These are phyloP conservation scores for Argyrosomus japonicus DNA, from an alignment of 2,113 vertebrate species.

Conservation along the genomic window DNA sequence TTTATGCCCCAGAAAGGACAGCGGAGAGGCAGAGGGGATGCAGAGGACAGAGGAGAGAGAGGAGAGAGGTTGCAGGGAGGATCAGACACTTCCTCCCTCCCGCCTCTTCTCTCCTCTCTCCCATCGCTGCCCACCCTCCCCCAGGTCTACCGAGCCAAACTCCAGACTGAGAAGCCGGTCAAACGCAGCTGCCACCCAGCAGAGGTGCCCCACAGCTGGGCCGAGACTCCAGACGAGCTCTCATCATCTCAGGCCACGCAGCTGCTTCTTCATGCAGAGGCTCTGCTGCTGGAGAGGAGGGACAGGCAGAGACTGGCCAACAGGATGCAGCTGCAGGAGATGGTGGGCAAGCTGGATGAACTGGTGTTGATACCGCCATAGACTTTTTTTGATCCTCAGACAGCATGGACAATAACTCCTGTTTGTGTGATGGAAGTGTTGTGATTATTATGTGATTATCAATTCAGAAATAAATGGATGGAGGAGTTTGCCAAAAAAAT, in stretches of 20 bases:
- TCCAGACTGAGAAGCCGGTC: conserved; percentile 1
- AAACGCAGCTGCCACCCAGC: background rate
- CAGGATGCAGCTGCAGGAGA: conserved; percentile 68
- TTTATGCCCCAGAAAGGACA: conserved; percentile 25
- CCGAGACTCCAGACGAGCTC: background rate
- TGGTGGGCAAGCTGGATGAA: conserved; percentile 38
- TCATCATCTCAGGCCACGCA: background rate
- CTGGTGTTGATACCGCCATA: conserved; percentile 72
- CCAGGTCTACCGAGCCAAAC: conserved; percentile 37
- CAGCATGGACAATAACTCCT: background rate
- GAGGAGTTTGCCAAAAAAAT: background rate
- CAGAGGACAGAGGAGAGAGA: background rate
- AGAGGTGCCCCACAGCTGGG: background rate
- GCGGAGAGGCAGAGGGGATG: background rate
- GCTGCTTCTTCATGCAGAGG: conserved; percentile 55
- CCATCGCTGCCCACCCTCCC: background rate
- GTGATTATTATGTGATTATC: background rate
- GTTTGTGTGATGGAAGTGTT: background rate
- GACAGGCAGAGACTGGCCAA: conserved; percentile 49
- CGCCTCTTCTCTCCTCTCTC: background rate
- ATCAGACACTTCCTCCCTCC: background rate
- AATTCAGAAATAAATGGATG: background rate
- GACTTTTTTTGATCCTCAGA: background rate
- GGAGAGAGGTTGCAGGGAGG: background rate
- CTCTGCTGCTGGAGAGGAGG: conserved; percentile 55